Percentiles rank a stretch among this genome's conserved stretches.
Evolutionary conservation across 2,888 invertebrate species (phyloP).

Genomic region (Onthophagus sagittarius): DNA sequence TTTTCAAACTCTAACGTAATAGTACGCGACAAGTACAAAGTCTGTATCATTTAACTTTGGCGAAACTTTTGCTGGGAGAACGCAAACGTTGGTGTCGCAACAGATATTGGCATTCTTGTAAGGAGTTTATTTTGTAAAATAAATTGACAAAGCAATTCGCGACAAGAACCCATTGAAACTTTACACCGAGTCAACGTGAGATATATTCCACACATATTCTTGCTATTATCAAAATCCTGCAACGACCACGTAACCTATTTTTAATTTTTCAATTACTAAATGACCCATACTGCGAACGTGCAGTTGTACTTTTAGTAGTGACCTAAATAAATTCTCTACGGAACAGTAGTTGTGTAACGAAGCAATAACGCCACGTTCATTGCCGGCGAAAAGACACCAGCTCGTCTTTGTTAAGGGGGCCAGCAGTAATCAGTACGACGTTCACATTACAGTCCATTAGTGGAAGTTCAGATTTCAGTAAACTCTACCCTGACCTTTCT

Average conservation of each 20-base stretch:
- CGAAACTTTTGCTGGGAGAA: not conserved
- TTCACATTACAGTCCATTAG: constrained; percentile 12
- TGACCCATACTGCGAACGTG: too few species aligned
- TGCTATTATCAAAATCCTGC: too few species aligned
- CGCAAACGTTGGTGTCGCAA: not conserved
- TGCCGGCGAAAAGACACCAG: not conserved
- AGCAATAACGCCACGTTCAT: not conserved
- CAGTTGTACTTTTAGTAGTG: not conserved
- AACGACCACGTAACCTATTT: too few species aligned
- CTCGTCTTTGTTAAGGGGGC: not conserved
- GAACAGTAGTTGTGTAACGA: not conserved
- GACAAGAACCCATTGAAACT: not conserved
- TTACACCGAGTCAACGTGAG: not conserved
- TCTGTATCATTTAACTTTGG: not conserved
- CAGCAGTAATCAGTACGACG: not conserved
- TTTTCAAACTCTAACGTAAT: not conserved
- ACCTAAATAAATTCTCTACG: not conserved
- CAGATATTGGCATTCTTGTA: not conserved
- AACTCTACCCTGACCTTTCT: constrained; percentile 10
- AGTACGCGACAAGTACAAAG: not conserved
- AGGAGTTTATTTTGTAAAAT: not conserved
- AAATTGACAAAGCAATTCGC: not conserved
- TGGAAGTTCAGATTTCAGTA: constrained; percentile 13
- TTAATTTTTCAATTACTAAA: too few species aligned
- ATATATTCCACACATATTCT: too few species aligned